Evolutionary conservation across 2,888 invertebrate genomes (phyloP), one percentile per base, ranked within the genome.

Genomic region (Lydus trimaculatus): DNA sequence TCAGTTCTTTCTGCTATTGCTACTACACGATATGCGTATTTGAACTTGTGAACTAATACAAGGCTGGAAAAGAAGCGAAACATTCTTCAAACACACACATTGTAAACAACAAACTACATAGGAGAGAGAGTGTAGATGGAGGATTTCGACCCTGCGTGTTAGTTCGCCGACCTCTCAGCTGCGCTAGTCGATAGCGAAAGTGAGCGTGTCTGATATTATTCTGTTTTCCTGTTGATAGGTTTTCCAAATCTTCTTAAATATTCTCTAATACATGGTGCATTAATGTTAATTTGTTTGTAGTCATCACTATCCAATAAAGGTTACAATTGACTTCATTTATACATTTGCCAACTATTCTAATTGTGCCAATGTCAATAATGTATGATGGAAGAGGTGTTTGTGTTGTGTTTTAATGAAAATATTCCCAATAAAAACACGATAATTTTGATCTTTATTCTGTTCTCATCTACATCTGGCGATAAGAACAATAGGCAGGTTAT

Each of bases 111-210:
- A 43, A 43, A 43, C 43, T 43, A 33, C 8, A 39, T 13, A 9
- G 20, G 20, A 48, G 52, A 39, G 65, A 59, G 61, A 13, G 7
- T 48, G 11, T 48, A 48, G 67, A 70, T 64, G 66, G 71, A 66
- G 72, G 65, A 65, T 66, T 66, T 65, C 70, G 70, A 68, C 66
- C 68, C 70, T 65, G 68, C 64, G 65, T 66, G 63, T 48, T 63
- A 64, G 75, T 74, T 74, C 76, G 72, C 66, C 67, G 76, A 76
- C 76, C 76, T 71, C 73, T 67, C 73, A 70, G 72, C 72, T 69
- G 65, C 71, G 62, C 71, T 66, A 76, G 77, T 76, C 78, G 77
- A 79, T 78, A 79, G 76, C 75, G 79, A 79, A 79, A 79, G 79
- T 79, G 76, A 76, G 71, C 77, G 74, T 70, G 72, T 77, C 75